These are phyloP conservation scores for Drosophila macrothrix DNA, from an alignment of 2,888 invertebrate species.

Conservation along the genomic window DNA sequence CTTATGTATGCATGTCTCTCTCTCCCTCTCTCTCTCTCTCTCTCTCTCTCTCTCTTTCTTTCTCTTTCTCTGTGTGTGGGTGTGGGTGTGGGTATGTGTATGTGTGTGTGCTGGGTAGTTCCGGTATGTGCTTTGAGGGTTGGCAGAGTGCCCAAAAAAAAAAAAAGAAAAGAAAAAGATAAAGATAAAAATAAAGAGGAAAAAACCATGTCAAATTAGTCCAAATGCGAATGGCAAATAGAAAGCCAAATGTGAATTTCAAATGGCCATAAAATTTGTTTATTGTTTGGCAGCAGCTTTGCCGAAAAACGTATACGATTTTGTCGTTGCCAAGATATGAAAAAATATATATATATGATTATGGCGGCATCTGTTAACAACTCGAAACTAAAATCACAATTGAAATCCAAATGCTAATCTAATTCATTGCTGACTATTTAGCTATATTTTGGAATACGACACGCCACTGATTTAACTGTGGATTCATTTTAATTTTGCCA, in stretches of 20 bases:
- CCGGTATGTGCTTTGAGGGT: conserved; percentile 41
- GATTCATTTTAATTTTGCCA: neutral
- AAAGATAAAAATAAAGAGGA: conserved; percentile 21
- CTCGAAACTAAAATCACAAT: neutral
- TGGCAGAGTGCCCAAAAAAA: conserved; percentile 46
- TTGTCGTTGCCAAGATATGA: neutral
- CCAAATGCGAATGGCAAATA: conserved; percentile 54
- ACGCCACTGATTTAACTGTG: neutral
- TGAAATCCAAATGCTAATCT: conserved; percentile 6
- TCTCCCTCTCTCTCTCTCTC: neutral
- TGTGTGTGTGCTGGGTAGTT: conserved; percentile 23
- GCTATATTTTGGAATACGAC: neutral
- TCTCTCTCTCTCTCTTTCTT: neutral
- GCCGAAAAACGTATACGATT: conserved; percentile 1
- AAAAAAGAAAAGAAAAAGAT: conserved; percentile 6
- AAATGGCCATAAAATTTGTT: conserved; percentile 66
- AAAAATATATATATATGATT: neutral
- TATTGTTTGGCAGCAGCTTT: conserved; percentile 42
- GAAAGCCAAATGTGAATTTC: conserved; percentile 50
- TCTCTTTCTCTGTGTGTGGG: neutral
- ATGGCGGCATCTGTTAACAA: conserved; percentile 6
- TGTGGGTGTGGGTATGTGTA: neutral
- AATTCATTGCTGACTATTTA: neutral
- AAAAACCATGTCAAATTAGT: conserved; percentile 66
- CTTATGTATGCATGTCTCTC: conserved; percentile 3